phyloP scores from a whole-genome alignment of 2,797 vertebrate species.

The Atherinosoma microstoma region DNA sequence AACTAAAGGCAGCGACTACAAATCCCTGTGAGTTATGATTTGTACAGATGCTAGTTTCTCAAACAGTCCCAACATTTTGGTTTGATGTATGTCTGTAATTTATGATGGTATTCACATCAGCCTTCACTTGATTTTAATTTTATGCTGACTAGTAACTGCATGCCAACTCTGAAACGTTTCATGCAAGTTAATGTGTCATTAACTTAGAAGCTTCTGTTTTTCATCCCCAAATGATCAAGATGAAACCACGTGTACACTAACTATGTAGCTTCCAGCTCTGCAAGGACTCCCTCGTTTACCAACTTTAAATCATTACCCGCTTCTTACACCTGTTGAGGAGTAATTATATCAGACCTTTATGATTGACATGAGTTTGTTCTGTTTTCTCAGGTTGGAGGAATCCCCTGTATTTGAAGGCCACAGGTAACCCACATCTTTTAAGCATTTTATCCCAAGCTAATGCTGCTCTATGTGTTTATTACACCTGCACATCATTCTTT shows the following conservation, averaged over 20 bases:
- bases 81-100: no score
- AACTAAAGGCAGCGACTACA: conserved; percentile 63
- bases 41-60: neutral
- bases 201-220: neutral
- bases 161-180: no score
- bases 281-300: neutral
- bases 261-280: neutral
- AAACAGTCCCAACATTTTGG: no score
- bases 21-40: conserved; percentile 52
- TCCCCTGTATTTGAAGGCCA: conserved; percentile 88
- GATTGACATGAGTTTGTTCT: conserved; percentile 65
- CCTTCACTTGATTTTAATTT: neutral
- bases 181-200: no score
- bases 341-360: neutral
- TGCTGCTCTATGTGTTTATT: no score
- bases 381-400: conserved; percentile 89
- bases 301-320: neutral
- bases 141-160: neutral
- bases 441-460: neutral
- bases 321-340: neutral
- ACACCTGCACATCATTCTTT: neutral
- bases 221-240: neutral
- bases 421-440: conserved; percentile 80
- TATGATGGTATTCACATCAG: neutral
- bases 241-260: no score